Conservation (phyloP, 1,140 invertebrate species). For the Uloborus diversus region DNA sequence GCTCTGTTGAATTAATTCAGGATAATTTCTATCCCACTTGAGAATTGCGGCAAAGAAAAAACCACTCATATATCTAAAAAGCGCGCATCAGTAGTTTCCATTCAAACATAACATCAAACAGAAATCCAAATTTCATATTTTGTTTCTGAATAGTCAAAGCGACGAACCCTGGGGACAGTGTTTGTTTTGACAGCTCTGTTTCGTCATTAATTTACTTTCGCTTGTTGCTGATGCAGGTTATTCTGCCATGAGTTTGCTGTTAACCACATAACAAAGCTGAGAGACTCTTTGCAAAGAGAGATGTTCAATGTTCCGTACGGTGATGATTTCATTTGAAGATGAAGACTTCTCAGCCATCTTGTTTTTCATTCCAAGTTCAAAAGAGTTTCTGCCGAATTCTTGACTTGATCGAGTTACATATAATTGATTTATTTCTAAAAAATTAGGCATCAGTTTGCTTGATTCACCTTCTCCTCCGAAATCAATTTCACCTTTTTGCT, state of each 20-base stretch:
- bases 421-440: slow-evolving; percentile 9
- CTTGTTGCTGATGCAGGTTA: neutral
- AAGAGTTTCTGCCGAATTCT: neutral
- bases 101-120: too few species aligned
- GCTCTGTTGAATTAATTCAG: too few species aligned
- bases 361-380: neutral
- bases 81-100: too few species aligned
- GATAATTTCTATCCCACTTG: too few species aligned
- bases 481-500: too few species aligned
- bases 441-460: neutral
- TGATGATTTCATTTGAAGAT: slow-evolving; percentile 1
- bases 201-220: slow-evolving; percentile 40
- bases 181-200: slow-evolving; percentile 14
- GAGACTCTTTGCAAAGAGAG: neutral
- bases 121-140: too few species aligned
- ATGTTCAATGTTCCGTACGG: neutral
- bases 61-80: too few species aligned
- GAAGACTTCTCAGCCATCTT: neutral
- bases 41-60: too few species aligned
- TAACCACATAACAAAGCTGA: neutral
- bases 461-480: too few species aligned
- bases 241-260: neutral
- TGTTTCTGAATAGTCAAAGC: neutral
- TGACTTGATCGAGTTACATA: neutral
- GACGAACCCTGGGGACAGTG: neutral